Evolutionary conservation across 2,797 vertebrate species (phyloP).

Genomic region (Sebastes taczanowskii): DNA sequence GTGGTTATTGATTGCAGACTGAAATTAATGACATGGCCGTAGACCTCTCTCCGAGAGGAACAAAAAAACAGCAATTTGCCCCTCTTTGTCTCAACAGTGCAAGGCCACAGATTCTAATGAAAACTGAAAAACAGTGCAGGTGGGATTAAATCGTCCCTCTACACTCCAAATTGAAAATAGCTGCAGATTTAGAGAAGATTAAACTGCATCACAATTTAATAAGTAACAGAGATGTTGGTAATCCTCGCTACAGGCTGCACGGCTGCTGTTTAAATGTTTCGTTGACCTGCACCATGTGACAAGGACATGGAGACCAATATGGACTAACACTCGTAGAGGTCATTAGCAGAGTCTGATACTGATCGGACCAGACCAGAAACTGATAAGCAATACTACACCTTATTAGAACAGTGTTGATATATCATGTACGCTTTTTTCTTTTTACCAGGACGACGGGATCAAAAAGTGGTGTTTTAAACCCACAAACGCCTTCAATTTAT

Average conservation of each 20-base stretch:
- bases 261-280: slow-evolving; percentile 16
- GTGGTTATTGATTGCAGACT: not conserved
- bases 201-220: slow-evolving; percentile 59
- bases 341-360: not conserved
- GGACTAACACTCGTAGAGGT: not conserved
- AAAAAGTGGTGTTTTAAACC: not conserved
- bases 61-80: not conserved
- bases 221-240: slow-evolving; percentile 57
- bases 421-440: not conserved
- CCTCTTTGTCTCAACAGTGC: not conserved
- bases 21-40: not conserved
- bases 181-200: slow-evolving; percentile 69
- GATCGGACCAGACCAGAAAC: not conserved
- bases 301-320: slow-evolving; percentile 9
- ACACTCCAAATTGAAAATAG: slow-evolving; percentile 55
- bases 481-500: not conserved
- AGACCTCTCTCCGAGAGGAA: not conserved
- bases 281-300: slow-evolving; percentile 23
- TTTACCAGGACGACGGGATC: not conserved
- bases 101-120: slow-evolving; percentile 1
- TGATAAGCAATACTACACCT: not conserved
- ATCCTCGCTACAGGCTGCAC: slow-evolving; percentile 40
- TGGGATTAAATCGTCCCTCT: slow-evolving; percentile 52
- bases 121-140: slow-evolving; percentile 26
- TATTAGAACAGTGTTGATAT: not conserved